Evolutionary conservation across 2,888 invertebrate genomes (phyloP), one percentile per base, ranked within the genome.

Genomic region (Athrips mouffetella): DNA sequence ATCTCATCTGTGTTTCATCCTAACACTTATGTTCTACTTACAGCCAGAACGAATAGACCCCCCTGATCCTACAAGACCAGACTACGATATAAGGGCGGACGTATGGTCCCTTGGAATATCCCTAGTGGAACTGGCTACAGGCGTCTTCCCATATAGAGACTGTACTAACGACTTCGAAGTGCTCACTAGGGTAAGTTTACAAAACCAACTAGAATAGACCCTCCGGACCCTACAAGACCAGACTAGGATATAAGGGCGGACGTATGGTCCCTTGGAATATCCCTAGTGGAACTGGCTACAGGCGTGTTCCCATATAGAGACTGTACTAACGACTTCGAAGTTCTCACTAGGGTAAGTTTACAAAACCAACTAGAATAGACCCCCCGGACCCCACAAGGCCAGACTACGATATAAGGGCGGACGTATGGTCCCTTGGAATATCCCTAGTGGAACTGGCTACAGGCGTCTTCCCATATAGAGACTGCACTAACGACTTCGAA

Each of bases 211-310:
- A 91, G 99, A 65, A 98, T 99, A 81, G 98, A 98, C 82, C 95
- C 96, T 37, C 95, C 96, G 18, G 95, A 96, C 80, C 98, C 98
- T 18, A 92, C 93, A 53, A 93, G 95, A 74, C 98, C 97, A 47
- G 97, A 98, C 85, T 99, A 99, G 82, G 99, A 99, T 87, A 98
- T 99, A 73, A 92, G 99, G 64, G 99, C 99, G 15, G 99, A 99
- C 88, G 99, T 99, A 45, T 99, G 99, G 99, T 98, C 98, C 59
- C 90, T 99, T 60, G 99, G 99, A 62, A 98, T 97, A 68, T 97
- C 97, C 48, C 90, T 97, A 50, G 96, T 99, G 45, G 99, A 99
- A 90, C 90, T 99, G 68, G 99, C 99, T 39, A 98, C 98, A 10
- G 99, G 98, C 46, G 93, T 94, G 60, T 98, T 98, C 78, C 99